Conservation (phyloP, 2,113 vertebrate species). For the Sceloporus undulatus region DNA sequence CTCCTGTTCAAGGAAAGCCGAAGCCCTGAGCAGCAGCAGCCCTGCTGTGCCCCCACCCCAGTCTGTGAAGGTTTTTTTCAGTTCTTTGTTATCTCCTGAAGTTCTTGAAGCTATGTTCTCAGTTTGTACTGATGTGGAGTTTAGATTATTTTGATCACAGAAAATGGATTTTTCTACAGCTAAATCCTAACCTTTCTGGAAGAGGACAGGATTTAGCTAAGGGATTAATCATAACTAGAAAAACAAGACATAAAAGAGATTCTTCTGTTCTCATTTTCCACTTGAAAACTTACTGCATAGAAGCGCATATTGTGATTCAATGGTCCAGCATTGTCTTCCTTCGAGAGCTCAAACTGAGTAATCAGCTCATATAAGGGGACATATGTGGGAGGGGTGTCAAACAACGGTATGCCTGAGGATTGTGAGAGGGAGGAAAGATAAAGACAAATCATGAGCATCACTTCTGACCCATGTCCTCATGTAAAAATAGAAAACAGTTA, state of each 20-base stretch:
- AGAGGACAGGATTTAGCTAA: too few relatives aligned
- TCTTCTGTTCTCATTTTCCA: background rate
- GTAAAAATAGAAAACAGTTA: background rate
- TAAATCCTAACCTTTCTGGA: background rate
- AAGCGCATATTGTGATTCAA: conserved; percentile 91
- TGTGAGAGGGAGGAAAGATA: conserved; percentile 27
- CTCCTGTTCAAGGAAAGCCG: background rate
- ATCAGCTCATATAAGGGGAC: conserved; percentile 92
- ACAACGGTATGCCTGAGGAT: conserved; percentile 88
- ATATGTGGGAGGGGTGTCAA: conserved; percentile 85
- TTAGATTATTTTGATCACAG: background rate
- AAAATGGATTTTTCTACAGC: background rate
- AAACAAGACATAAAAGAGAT: background rate
- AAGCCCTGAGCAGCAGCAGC: background rate
- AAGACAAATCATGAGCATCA: conserved; percentile 9
- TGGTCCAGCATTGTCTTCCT: conserved; percentile 81
- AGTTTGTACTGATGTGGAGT: background rate
- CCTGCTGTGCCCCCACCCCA: background rate
- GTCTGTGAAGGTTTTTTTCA: too few relatives aligned
- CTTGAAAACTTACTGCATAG: conserved; percentile 87
- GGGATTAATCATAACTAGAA: too few relatives aligned
- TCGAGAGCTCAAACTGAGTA: conserved; percentile 91
- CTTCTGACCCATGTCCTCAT: background rate
- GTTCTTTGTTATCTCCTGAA: too few relatives aligned
- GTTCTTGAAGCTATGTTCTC: too few relatives aligned